A percentile compares a stretch with the other conserved stretches of the same genome.
phyloP scores from a whole-genome alignment of 2,888 invertebrate genomes.

The Mystacides longicornis region DNA sequence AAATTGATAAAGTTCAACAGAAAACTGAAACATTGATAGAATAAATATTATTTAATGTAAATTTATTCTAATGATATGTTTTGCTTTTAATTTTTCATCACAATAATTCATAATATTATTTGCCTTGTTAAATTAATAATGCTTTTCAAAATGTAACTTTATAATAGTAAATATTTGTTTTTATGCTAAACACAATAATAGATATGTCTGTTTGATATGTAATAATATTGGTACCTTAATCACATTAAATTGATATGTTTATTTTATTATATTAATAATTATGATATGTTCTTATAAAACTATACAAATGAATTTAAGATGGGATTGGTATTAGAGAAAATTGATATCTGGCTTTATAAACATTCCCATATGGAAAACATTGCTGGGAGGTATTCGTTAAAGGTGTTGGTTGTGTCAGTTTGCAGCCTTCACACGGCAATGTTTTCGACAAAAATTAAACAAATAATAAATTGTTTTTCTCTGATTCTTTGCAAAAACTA shows the following conservation, averaged over 20 bases:
- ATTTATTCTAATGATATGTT: background rate
- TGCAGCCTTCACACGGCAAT: background rate
- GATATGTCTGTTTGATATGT: slow-evolving; percentile 4
- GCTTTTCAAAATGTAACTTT: too few species aligned
- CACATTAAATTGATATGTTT: slow-evolving; percentile 1
- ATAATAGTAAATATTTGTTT: background rate
- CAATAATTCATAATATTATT: background rate
- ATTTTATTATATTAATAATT: background rate
- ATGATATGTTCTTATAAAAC: background rate
- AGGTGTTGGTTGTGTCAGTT: slow-evolving; percentile 19
- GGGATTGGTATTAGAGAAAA: background rate
- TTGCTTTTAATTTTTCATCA: background rate
- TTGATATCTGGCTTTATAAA: background rate
- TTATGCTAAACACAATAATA: background rate
- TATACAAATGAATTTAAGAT: background rate
- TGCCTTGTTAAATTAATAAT: background rate
- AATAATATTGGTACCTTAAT: background rate
- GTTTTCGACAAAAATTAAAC: background rate
- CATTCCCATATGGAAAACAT: too few species aligned
- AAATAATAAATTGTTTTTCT: background rate
- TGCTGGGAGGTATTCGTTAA: background rate
- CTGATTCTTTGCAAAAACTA: too few species aligned
- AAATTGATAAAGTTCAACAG: background rate
- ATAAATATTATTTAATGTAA: background rate
- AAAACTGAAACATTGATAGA: background rate